phyloP scores from a whole-genome alignment of 2,113 vertebrate genomes.

The Murina feae region DNA sequence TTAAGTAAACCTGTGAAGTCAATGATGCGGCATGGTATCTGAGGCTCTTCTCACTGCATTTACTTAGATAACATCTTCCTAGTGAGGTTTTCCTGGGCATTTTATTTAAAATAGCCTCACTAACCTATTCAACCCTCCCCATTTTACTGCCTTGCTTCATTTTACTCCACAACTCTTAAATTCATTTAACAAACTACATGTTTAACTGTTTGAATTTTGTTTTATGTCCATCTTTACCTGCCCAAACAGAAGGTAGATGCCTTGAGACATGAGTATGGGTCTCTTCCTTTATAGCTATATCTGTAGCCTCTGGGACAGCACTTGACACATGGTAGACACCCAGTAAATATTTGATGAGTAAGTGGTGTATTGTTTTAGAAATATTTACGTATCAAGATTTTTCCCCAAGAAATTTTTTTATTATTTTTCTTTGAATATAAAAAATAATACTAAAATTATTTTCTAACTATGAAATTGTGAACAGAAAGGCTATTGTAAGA shows the following conservation, averaged over 20 bases:
- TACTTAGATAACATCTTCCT: background rate
- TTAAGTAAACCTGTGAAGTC: background rate
- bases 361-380: background rate
- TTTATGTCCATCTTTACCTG: background rate
- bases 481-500: background rate
- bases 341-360: background rate
- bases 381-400: background rate
- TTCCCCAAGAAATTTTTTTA: background rate
- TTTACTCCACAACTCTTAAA: background rate
- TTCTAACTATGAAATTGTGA: background rate
- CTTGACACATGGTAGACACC: background rate
- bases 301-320: accelerated
- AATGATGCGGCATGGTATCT: background rate
- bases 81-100: background rate
- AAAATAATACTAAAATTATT: background rate
- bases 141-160: background rate
- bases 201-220: background rate
- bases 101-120: background rate
- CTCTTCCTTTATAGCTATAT: background rate
- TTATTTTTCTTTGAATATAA: background rate
- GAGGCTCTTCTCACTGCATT: background rate
- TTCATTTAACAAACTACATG: background rate
- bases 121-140: background rate
- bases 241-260: background rate
- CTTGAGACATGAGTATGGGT: background rate